Evolutionary conservation across 2,888 invertebrate genomes (phyloP).

Genomic region (Anoncus sp.): DNA sequence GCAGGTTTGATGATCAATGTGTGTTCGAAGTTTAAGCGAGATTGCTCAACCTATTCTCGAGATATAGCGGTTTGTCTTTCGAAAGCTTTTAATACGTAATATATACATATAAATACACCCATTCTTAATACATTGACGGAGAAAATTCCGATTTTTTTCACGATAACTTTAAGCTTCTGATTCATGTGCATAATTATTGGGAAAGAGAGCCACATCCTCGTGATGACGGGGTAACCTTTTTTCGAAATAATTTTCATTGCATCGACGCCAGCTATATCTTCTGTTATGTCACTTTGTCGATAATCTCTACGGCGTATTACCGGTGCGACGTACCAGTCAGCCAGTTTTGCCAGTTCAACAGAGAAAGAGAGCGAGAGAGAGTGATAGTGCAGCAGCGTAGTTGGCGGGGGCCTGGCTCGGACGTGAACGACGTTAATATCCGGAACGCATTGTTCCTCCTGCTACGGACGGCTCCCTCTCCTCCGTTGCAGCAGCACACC

Average conservation of each 20-base stretch:
- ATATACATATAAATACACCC: too few species aligned
- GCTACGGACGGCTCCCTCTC: slow-evolving; percentile 39
- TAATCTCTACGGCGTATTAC: slow-evolving; percentile 62
- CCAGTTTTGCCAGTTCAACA: slow-evolving; percentile 9
- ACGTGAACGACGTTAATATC: slow-evolving; percentile 68
- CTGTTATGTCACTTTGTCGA: slow-evolving; percentile 66
- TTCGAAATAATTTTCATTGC: slow-evolving; percentile 45
- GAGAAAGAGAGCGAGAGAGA: slow-evolving; percentile 26
- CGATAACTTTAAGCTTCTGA: too few species aligned
- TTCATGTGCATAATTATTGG: too few species aligned
- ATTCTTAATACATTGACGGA: too few species aligned
- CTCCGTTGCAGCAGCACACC: slow-evolving; percentile 11
- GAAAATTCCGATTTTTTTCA: too few species aligned
- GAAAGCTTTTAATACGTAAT: too few species aligned
- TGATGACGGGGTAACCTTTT: background rate
- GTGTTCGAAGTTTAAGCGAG: too few species aligned
- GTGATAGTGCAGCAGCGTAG: slow-evolving; percentile 14
- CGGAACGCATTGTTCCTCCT: slow-evolving; percentile 66
- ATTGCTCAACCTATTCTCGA: too few species aligned
- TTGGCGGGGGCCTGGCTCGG: slow-evolving; percentile 48
- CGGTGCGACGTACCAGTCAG: slow-evolving; percentile 29
- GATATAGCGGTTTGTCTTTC: too few species aligned
- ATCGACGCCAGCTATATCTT: slow-evolving; percentile 57
- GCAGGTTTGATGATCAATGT: too few species aligned
- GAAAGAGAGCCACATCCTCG: background rate